Base-by-base conservation (phyloP, 2,888 invertebrate genomes). In the Leucophora obtusa region DNA sequence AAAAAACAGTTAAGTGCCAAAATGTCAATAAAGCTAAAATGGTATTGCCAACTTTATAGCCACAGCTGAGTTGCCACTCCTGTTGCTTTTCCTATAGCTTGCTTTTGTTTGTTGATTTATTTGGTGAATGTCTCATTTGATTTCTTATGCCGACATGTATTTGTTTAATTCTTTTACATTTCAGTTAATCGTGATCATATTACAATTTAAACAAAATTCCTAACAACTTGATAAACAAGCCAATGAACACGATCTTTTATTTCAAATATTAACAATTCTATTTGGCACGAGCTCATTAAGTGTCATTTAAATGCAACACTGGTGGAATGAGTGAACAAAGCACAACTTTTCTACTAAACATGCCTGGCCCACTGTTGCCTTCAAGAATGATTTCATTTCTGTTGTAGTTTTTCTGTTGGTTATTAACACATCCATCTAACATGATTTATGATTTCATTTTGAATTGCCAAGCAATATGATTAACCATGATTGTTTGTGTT, bases 251-350 rank as follows among this genome's bases (percentile, higher is more conserved):
- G 82, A 81, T 79, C 76, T 76, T 60, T 72, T 66, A 54, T 58
- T 54, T 43, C 9, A 35, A 62, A 72, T 54, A 56, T 18, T 56
- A 79, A 79, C 80, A 85, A 86, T 88, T 87, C 86, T 84, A 86
- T 86, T 86, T 87, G 87, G 87, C 88, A 87, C 88, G 87, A 87
- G 87, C 87, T 87, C 88, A 87, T 87, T 88, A 88, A 87, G 86
- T 84, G 84, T 86, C 87, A 87, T 87, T 88, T 87, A 87, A 87
- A 87, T 88, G 86, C 88, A 85, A 85, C 73, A 70, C 51, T 60
- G 70, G 24, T 21, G 21, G 21, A 21, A 4, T 21, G 21, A 21
- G 21, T 21, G 21, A 21, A 4, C 21, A 21, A 21, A 3, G 21
- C 2, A 21, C 21, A 21, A 21, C 4, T 66, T 47, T 33, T 50